These are phyloP conservation scores for Junonia oenone DNA, from an alignment of 2,888 invertebrate genomes.

Conservation along the genomic window DNA sequence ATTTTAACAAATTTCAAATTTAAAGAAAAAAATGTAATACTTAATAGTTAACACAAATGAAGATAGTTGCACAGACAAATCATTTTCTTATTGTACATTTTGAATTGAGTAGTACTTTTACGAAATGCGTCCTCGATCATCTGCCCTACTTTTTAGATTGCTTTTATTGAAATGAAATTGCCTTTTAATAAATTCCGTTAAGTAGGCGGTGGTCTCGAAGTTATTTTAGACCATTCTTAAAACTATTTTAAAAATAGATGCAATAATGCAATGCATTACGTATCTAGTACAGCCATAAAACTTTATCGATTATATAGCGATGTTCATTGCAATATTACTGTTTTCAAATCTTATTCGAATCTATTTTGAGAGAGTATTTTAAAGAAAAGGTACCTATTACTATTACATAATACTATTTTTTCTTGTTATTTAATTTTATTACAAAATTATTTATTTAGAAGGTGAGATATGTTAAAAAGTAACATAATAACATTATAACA, in stretches of 20 bases:
- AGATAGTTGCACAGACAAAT: neutral
- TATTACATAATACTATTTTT: no score
- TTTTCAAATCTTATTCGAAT: neutral
- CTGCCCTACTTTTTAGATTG: constrained; percentile 59
- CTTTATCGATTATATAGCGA: constrained; percentile 11
- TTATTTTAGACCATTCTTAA: constrained; percentile 25
- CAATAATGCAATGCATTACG: constrained; percentile 20
- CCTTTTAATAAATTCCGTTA: constrained; percentile 41
- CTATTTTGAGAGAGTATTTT: neutral
- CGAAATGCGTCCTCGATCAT: constrained; percentile 40
- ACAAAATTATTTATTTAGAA: no score
- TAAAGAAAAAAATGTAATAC: no score
- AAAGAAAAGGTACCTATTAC: no score
- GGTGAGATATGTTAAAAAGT: no score
- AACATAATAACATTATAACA: no score
- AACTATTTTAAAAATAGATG: constrained; percentile 24
- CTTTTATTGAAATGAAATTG: constrained; percentile 58
- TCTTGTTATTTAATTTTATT: no score
- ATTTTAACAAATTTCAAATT: no score
- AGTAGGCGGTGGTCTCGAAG: constrained; percentile 23
- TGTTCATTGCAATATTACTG: neutral
- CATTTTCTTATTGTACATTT: constrained; percentile 1
- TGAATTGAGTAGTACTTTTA: constrained; percentile 27
- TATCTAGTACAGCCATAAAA: constrained; percentile 14
- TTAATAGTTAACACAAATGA: no score